phyloP scores from a whole-genome alignment of 2,888 invertebrate species.

The Maniola hyperantus region DNA sequence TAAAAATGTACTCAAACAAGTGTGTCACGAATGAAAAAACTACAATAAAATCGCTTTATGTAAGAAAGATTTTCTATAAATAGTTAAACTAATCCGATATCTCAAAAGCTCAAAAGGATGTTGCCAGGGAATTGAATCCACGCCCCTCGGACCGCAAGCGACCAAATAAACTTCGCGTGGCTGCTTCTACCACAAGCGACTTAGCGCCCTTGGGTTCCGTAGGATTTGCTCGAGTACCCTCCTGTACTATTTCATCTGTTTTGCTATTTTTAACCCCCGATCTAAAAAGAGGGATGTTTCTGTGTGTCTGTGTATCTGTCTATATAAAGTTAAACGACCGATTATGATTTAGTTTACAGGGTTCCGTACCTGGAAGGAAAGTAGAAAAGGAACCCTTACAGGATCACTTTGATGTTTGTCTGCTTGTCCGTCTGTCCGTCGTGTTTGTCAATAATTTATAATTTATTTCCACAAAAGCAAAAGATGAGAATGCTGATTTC shows the following conservation, averaged over 20 bases:
- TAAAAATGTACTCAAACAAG: not conserved
- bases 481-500: too few relatives aligned
- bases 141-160: slow-evolving; percentile 11
- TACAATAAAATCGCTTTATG: too few relatives aligned
- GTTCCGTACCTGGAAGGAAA: too few relatives aligned
- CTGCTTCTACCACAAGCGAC: not conserved
- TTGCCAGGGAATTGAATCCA: slow-evolving; percentile 3
- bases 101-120: slow-evolving; percentile 13
- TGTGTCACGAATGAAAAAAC: not conserved
- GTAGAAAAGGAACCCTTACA: too few relatives aligned
- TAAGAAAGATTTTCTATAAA: slow-evolving; percentile 1
- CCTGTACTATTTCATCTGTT: not conserved
- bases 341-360: too few relatives aligned
- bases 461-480: too few relatives aligned
- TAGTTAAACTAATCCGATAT: slow-evolving; percentile 10
- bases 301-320: too few relatives aligned
- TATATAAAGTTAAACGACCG: too few relatives aligned
- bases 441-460: too few relatives aligned
- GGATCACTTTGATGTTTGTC: too few relatives aligned
- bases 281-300: too few relatives aligned
- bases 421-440: too few relatives aligned
- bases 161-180: slow-evolving; percentile 1
- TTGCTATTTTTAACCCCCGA: not conserved
- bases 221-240: not conserved
- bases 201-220: not conserved